Conservation (phyloP, 2,888 invertebrate genomes). For the Drosophila paucipuncta region DNA sequence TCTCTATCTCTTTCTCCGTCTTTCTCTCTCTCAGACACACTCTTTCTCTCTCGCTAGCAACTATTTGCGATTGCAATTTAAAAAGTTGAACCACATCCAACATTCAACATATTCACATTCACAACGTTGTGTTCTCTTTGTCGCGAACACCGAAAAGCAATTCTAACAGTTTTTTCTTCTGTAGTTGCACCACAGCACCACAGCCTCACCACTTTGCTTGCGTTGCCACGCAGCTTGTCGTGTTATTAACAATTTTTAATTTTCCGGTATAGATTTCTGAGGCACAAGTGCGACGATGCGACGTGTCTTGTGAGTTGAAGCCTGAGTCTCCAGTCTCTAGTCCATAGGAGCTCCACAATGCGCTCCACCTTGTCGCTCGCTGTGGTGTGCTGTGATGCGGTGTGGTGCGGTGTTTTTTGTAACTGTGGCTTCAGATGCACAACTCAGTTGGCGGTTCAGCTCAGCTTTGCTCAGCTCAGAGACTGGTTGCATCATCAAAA, state of each 20-base stretch:
- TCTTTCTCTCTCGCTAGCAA: slow-evolving; percentile 17
- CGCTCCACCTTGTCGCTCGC: slow-evolving; percentile 65
- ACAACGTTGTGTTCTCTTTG: slow-evolving; percentile 42
- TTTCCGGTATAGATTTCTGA: slow-evolving; percentile 81
- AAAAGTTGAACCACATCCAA: slow-evolving; percentile 59
- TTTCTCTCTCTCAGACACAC: not conserved
- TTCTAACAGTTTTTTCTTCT: slow-evolving; percentile 73
- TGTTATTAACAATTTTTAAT: slow-evolving; percentile 82
- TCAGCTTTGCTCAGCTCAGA: slow-evolving; percentile 15
- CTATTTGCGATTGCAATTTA: slow-evolving; percentile 66
- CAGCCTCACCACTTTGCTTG: slow-evolving; percentile 36
- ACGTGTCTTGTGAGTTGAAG: slow-evolving; percentile 34
- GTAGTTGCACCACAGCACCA: slow-evolving; percentile 30
- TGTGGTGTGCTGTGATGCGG: slow-evolving; percentile 7
- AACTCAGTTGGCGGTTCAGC: slow-evolving; percentile 1
- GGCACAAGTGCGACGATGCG: slow-evolving; percentile 54
- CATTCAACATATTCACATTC: slow-evolving; percentile 46
- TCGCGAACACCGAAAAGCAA: slow-evolving; percentile 75
- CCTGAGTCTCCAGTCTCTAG: slow-evolving; percentile 8
- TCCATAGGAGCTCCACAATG: slow-evolving; percentile 55
- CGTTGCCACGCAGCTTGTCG: slow-evolving; percentile 67
- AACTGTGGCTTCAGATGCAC: slow-evolving; percentile 23
- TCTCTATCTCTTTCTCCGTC: not conserved
- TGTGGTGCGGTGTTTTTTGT: slow-evolving; percentile 13
- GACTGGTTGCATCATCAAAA: slow-evolving; percentile 75